phyloP scores from a whole-genome alignment of 2,113 vertebrate species.

The Cinclus cinclus region DNA sequence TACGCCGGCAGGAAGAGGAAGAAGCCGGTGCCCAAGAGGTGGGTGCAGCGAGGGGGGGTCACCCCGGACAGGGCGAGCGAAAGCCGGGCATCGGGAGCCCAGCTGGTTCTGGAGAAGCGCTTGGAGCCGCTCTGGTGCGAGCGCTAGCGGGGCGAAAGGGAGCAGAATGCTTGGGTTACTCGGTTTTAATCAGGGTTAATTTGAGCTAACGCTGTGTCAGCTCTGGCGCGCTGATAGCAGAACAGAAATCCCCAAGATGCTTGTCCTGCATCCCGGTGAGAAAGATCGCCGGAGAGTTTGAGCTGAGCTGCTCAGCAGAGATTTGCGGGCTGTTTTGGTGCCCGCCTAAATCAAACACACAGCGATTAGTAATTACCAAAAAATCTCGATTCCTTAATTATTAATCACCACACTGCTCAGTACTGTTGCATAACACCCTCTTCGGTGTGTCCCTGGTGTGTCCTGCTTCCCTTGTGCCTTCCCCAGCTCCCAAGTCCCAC shows the following conservation, averaged over 20 bases:
- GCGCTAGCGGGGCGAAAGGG: neutral
- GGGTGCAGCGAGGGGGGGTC: neutral
- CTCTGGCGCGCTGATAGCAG: neutral
- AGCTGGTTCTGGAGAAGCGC: accelerated
- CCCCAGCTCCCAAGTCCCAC: neutral
- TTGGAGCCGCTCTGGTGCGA: neutral
- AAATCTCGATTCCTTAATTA: neutral
- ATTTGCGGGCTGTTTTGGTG: neutral
- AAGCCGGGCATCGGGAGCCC: neutral
- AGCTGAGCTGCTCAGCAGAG: neutral
- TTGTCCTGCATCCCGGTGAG: neutral
- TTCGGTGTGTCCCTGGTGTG: accelerated
- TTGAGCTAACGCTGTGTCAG: neutral
- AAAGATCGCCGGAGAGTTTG: neutral
- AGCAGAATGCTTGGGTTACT: neutral
- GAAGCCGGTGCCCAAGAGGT: slow-evolving; percentile 50
- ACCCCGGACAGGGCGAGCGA: neutral
- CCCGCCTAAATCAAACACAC: accelerated
- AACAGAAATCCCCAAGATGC: accelerated
- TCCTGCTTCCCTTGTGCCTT: neutral
- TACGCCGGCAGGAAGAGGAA: slow-evolving; percentile 41
- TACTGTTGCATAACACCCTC: neutral
- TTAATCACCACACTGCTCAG: neutral
- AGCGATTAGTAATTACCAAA: neutral
- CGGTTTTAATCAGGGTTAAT: neutral